Evolutionary conservation across 2,113 vertebrate genomes (phyloP).

Genomic region (Chitala chitala): DNA sequence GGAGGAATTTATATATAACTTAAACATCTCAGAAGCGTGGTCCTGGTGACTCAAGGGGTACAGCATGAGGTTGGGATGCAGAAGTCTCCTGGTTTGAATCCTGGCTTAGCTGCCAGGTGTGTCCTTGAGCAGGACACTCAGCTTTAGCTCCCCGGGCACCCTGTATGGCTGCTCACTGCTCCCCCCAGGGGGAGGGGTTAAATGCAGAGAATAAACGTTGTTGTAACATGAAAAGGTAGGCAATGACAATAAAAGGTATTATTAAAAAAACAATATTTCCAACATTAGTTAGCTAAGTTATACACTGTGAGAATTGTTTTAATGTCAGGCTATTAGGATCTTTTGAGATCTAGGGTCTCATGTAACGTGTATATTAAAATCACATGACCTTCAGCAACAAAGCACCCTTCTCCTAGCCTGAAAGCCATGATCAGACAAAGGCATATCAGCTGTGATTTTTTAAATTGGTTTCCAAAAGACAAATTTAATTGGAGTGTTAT

Average conservation of each 20-base stretch:
- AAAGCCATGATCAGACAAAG: not conserved
- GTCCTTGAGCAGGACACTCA: too few relatives aligned
- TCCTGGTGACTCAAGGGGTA: too few relatives aligned
- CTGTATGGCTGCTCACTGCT: too few relatives aligned
- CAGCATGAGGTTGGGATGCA: too few relatives aligned
- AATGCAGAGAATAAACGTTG: too few relatives aligned
- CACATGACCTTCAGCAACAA: not conserved
- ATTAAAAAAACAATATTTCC: not conserved
- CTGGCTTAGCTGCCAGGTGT: too few relatives aligned
- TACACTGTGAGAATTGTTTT: not conserved
- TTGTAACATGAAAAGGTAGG: not conserved
- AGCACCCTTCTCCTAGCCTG: not conserved
- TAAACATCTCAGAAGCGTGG: too few relatives aligned
- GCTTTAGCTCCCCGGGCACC: too few relatives aligned
- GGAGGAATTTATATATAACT: too few relatives aligned
- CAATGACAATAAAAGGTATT: not conserved
- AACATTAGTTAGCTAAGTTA: not conserved
- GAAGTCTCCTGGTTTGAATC: too few relatives aligned
- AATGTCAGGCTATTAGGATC: conserved; percentile 6
- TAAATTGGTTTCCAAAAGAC: not conserved
- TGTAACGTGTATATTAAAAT: not conserved
- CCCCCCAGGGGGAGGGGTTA: too few relatives aligned
- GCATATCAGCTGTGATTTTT: not conserved
- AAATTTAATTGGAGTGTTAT: not conserved
- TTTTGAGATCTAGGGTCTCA: not conserved